Evolutionary conservation across 1,140 invertebrate species (phyloP).

Genomic region (Papilio helenus): DNA sequence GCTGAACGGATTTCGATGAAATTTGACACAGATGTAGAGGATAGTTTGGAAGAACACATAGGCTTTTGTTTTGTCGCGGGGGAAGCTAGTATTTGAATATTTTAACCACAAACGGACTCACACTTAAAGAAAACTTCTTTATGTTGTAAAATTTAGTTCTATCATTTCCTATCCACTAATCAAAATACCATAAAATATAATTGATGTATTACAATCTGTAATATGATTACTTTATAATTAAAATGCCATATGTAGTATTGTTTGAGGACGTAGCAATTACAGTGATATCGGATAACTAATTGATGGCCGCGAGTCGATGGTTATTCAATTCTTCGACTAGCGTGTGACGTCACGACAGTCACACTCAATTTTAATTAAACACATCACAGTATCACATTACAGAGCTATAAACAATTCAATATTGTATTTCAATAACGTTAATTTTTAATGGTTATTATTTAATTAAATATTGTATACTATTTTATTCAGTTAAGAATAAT

Average conservation of each 20-base stretch:
- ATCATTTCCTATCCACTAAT: background rate
- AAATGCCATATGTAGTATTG: background rate
- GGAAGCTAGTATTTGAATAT: no score
- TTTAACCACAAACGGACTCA: no score
- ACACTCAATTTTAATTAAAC: background rate
- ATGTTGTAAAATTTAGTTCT: background rate
- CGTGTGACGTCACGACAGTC: background rate
- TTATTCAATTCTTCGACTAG: slow-evolving; percentile 12
- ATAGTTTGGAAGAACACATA: no score
- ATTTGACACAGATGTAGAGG: no score
- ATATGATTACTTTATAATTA: background rate
- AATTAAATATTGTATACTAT: background rate
- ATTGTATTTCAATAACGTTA: background rate
- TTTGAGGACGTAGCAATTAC: slow-evolving; percentile 10
- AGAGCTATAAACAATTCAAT: background rate
- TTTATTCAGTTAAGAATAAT: no score
- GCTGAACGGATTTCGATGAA: no score
- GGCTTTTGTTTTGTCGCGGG: no score
- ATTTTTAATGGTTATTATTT: background rate
- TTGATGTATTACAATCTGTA: background rate
- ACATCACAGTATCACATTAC: slow-evolving; percentile 6
- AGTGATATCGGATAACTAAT: slow-evolving; percentile 9
- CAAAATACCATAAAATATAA: background rate
- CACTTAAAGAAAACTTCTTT: no score
- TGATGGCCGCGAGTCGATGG: background rate